Percentiles rank a stretch among this genome's conserved stretches.
These are phyloP conservation scores for Pachymerium ferrugineum DNA, from an alignment of 2,888 invertebrate species.

Conservation along the genomic window DNA sequence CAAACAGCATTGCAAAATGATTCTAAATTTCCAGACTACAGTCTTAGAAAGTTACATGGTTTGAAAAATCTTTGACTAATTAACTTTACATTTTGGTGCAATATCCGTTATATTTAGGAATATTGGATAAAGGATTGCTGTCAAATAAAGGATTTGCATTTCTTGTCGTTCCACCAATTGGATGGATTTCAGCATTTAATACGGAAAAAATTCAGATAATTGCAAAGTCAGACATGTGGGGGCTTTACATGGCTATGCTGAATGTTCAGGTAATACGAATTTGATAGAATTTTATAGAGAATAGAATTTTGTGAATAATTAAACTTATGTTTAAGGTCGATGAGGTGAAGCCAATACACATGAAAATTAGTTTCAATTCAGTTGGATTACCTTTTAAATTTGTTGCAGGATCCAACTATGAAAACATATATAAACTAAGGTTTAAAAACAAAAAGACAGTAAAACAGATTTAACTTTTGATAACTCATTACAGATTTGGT, in stretches of 20 bases:
- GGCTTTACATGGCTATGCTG: neutral
- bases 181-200: neutral
- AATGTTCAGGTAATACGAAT: neutral
- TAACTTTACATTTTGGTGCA: neutral
- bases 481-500: neutral
- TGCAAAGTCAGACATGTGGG: neutral
- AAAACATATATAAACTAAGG: neutral
- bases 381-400: neutral
- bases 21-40: neutral
- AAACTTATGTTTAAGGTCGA: neutral
- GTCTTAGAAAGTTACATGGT: neutral
- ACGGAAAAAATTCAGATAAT: neutral
- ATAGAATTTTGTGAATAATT: neutral
- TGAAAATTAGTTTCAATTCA: neutral
- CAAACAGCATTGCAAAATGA: neutral
- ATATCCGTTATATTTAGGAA: neutral
- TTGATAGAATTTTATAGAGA: neutral
- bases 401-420: neutral
- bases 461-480: neutral
- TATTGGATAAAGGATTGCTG: neutral
- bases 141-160: neutral
- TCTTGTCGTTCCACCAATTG: neutral
- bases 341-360: neutral
- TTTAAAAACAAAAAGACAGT: neutral
- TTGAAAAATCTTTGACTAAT: neutral